phyloP scores from a whole-genome alignment of 2,888 invertebrate species.

The Autographa pulchrina region DNA sequence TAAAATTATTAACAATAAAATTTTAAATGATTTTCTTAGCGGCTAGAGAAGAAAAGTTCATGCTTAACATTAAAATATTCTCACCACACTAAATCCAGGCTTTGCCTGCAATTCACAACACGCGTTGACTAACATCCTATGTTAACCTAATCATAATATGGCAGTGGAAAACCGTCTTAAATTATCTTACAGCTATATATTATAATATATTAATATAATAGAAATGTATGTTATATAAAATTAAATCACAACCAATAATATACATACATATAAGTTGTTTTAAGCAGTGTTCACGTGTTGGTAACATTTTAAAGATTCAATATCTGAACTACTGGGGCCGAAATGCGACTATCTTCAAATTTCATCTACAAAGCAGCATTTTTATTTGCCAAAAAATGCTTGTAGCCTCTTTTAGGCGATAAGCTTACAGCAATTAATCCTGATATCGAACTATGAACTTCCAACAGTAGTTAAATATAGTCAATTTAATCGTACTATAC shows the following conservation, averaged over 20 bases:
- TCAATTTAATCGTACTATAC: no score
- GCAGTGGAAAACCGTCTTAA: conserved; percentile 53
- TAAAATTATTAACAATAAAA: conserved; percentile 43
- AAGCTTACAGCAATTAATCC: no score
- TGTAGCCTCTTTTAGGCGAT: no score
- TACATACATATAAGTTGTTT: conserved; percentile 36
- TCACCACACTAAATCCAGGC: conserved; percentile 85
- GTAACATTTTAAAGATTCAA: neutral
- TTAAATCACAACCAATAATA: conserved; percentile 41
- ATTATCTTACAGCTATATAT: conserved; percentile 35
- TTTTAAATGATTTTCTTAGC: conserved; percentile 45
- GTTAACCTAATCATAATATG: conserved; percentile 52
- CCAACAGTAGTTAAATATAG: no score
- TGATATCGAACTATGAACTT: no score
- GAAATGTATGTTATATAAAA: conserved; percentile 46
- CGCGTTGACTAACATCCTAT: conserved; percentile 68
- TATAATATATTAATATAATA: conserved; percentile 50
- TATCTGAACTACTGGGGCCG: no score
- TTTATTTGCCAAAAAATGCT: no score
- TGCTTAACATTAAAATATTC: conserved; percentile 78
- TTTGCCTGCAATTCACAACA: conserved; percentile 83
- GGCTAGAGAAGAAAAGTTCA: conserved; percentile 67
- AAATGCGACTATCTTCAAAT: no score
- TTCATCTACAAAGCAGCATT: no score
- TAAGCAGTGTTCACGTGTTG: conserved; percentile 20